A percentile compares a stretch with the other conserved stretches of the same genome.
phyloP scores from a whole-genome alignment of 2,797 vertebrate genomes.

The Characodon lateralis region DNA sequence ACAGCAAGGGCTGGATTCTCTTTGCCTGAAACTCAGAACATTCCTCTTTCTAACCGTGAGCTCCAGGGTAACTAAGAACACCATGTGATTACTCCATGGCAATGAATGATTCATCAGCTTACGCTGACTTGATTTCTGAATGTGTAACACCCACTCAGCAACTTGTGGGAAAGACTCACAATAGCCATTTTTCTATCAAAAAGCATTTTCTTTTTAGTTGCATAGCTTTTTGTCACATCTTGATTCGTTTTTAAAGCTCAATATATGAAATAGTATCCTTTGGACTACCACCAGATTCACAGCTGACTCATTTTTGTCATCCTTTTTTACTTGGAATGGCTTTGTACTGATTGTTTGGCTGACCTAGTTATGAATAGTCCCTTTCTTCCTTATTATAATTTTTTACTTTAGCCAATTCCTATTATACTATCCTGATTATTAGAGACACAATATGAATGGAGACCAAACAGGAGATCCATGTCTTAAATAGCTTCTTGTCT shows the following conservation, averaged over 20 bases:
- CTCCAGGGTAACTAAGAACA: slow-evolving; percentile 44
- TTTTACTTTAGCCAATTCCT: slow-evolving; percentile 25
- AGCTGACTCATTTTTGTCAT: slow-evolving; percentile 20
- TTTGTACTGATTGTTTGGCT: slow-evolving; percentile 10
- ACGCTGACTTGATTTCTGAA: slow-evolving; percentile 48
- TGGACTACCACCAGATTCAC: slow-evolving; percentile 31
- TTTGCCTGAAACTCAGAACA: slow-evolving; percentile 30
- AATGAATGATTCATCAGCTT: slow-evolving; percentile 69
- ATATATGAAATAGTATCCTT: slow-evolving; percentile 10
- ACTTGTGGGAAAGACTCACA: slow-evolving; percentile 28
- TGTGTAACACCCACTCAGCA: slow-evolving; percentile 35
- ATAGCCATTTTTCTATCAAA: not conserved
- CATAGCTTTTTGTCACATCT: slow-evolving; percentile 12
- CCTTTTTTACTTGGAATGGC: slow-evolving; percentile 24
- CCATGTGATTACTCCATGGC: slow-evolving; percentile 34
- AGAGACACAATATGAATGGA: slow-evolving; percentile 24
- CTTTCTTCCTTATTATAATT: slow-evolving; percentile 28
- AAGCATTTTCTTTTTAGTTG: not conserved
- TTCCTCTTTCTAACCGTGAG: slow-evolving; percentile 41
- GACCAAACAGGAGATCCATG: slow-evolving; percentile 5
- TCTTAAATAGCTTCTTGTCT: slow-evolving; percentile 10
- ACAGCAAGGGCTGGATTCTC: slow-evolving; percentile 15
- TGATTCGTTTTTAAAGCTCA: slow-evolving; percentile 16
- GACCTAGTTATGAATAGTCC: slow-evolving; percentile 36
- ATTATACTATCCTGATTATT: slow-evolving; percentile 34